Conservation (phyloP, 2,888 invertebrate species). For the Empis livida region DNA sequence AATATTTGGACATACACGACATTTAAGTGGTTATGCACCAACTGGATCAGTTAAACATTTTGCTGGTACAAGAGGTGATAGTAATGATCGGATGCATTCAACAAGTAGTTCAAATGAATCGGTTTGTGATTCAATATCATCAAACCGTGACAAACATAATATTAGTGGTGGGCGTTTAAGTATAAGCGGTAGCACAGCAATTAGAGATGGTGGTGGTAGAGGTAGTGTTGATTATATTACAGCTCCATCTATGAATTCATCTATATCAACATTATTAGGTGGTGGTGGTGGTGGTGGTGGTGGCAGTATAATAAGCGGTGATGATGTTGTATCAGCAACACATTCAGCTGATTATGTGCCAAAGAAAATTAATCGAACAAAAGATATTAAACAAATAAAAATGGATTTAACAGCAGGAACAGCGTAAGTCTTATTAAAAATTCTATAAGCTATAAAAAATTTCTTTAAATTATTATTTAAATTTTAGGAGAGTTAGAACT, state of each 20-base stretch:
- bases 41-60: slow-evolving; percentile 29
- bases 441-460: not conserved
- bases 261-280: slow-evolving; percentile 25
- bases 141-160: slow-evolving; percentile 38
- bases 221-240: slow-evolving; percentile 28
- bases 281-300: slow-evolving; percentile 14
- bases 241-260: slow-evolving; percentile 26
- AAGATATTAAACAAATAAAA: slow-evolving; percentile 34
- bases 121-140: slow-evolving; percentile 54
- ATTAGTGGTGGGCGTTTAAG: slow-evolving; percentile 26
- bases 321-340: slow-evolving; percentile 11
- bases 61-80: slow-evolving; percentile 23
- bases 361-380: slow-evolving; percentile 46
- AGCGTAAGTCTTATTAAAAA: slow-evolving; percentile 24
- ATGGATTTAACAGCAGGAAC: slow-evolving; percentile 32
- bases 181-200: slow-evolving; percentile 11
- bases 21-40: slow-evolving; percentile 16
- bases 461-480: slow-evolving; percentile 1
- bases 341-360: slow-evolving; percentile 31
- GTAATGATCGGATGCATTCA: slow-evolving; percentile 29
- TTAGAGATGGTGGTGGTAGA: slow-evolving; percentile 13
- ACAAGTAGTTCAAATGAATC: slow-evolving; percentile 81
- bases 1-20: slow-evolving; percentile 8
- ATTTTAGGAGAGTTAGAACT: slow-evolving; percentile 70
- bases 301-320: slow-evolving; percentile 14